Evolutionary conservation across 2,888 invertebrate species (phyloP).

Genomic region (Erebia palarica): DNA sequence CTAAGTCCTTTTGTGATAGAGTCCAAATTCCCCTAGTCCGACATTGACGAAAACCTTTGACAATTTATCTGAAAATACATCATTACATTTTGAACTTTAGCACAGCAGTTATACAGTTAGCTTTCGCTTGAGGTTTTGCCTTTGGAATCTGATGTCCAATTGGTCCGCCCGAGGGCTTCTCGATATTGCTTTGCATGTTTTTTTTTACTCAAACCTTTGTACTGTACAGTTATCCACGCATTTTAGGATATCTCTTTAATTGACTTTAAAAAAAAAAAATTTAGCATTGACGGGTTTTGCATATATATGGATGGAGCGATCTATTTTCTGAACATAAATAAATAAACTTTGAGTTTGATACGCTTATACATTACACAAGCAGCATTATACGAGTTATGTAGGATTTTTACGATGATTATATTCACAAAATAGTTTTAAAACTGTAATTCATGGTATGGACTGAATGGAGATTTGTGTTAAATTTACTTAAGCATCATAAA

Average conservation of each 20-base stretch:
- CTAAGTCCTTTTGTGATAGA: conserved; percentile 27
- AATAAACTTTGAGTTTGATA: too few relatives aligned
- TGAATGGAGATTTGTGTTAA: too few relatives aligned
- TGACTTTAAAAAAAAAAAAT: neutral
- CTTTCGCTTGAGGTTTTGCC: conserved; percentile 39
- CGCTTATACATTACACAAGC: too few relatives aligned
- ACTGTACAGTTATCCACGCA: conserved; percentile 46
- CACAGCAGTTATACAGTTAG: conserved; percentile 23
- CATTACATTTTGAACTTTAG: conserved; percentile 17
- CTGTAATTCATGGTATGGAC: too few relatives aligned
- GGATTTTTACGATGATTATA: too few relatives aligned
- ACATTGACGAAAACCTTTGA: conserved; percentile 28
- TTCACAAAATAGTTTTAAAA: too few relatives aligned
- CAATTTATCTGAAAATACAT: conserved; percentile 11
- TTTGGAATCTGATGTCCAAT: conserved; percentile 46
- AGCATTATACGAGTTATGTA: too few relatives aligned
- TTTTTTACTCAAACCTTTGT: conserved; percentile 56
- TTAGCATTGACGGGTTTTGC: too few relatives aligned
- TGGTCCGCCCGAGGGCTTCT: conserved; percentile 57
- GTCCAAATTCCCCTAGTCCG: conserved; percentile 22
- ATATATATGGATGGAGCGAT: too few relatives aligned
- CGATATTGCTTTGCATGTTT: conserved; percentile 64
- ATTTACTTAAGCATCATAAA: too few relatives aligned
- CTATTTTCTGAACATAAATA: too few relatives aligned
- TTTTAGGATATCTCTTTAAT: conserved; percentile 1